Conservation (phyloP, 2,113 vertebrate genomes). For the Tenebrosternarchus preto region DNA sequence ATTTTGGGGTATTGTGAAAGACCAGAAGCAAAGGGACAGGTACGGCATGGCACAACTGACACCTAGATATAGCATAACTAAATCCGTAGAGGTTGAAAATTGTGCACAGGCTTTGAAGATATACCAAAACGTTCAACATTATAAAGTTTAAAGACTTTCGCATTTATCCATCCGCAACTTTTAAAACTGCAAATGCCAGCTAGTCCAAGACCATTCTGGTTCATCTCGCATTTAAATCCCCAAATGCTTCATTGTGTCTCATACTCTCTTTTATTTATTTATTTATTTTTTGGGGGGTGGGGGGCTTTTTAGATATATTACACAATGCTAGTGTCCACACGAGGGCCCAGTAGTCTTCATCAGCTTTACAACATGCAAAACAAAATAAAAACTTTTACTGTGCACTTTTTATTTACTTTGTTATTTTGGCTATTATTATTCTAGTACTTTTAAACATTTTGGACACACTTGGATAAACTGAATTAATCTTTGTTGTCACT, state of each 20-base stretch:
- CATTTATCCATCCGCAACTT: neutral
- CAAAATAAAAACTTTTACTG: too few relatives aligned
- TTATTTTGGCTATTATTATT: too few relatives aligned
- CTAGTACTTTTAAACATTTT: too few relatives aligned
- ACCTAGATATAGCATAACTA: neutral
- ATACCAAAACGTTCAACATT: neutral
- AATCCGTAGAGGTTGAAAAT: neutral
- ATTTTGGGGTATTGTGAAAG: too few relatives aligned
- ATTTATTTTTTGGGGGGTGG: too few relatives aligned
- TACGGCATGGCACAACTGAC: too few relatives aligned
- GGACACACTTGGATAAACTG: too few relatives aligned
- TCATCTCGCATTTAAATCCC: neutral
- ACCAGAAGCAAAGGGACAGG: too few relatives aligned
- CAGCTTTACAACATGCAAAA: neutral
- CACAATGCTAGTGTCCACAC: slow-evolving; percentile 11
- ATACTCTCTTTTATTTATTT: too few relatives aligned
- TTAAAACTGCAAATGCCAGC: neutral
- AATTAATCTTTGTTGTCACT: too few relatives aligned
- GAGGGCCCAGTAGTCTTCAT: neutral
- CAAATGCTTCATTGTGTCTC: neutral
- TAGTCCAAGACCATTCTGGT: neutral
- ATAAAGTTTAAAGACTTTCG: neutral
- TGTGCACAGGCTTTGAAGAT: neutral
- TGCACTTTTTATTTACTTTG: too few relatives aligned
- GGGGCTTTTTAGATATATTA: neutral